Base-by-base conservation (phyloP, 2,797 vertebrate species). In the Gymnopithys bicolor region DNA sequence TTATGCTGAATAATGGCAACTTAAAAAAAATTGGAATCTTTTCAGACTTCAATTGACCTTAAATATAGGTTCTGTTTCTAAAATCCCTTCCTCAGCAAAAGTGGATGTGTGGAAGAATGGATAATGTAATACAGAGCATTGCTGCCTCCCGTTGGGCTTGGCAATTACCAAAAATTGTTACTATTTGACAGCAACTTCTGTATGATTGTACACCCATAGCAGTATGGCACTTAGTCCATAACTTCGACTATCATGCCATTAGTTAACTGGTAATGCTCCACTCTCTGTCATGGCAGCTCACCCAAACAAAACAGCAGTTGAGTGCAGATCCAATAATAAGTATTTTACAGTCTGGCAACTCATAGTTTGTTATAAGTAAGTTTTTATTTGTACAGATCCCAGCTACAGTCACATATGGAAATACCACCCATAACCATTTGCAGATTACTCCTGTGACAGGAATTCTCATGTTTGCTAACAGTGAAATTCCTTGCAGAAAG, bases 161-260 rank as follows among this genome's bases (percentile, higher is more conserved):
- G 89, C 85, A 94, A 92, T 96, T 95, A 94, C 87, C 74, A 87
- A 92, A 94, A 97, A 95, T 90, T 95, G 84, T 87, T 94, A n/a
- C 89, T 93, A 35, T 75, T 91, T 89, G 93, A 80, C 6, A 51
- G 79, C 52, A 94, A 14, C 45, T 83, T 84, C 66, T 85, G 28
- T 80, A 73, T 81, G 80, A 93, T 77, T 64, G 45, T 73, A 46
- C n/a, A 58, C 46, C 49, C 60, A 2, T 39, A 63, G 78, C 73
- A 90, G 68, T 1, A 37, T 1, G 1, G 19, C 30, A 11, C 30
- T 21, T 51, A 76, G 71, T 69, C 78, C 53, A 30, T 48, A 68
- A 53, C 70, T 83, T 75, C 84, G 60, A 41, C 83, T 82, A 89
- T 39, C 9, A 7, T 60, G 49, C 33, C 49, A 49, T 82, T 45